Conservation (phyloP, 2,113 vertebrate species). For the Arvicanthis niloticus region DNA sequence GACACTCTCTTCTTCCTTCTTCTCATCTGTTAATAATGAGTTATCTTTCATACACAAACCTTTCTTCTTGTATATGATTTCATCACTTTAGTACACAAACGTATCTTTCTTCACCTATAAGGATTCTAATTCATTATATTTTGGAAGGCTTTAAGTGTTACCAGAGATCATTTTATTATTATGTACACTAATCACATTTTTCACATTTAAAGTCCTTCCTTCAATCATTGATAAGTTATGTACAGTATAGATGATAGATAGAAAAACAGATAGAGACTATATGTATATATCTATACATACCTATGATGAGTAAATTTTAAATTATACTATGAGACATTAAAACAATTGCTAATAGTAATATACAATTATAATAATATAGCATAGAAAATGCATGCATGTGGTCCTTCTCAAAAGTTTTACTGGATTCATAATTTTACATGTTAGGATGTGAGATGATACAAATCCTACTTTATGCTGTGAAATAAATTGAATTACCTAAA, state of each 20-base stretch:
- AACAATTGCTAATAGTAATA: background rate
- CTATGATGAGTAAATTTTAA: background rate
- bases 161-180: background rate
- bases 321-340: background rate
- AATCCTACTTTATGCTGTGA: background rate
- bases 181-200: background rate
- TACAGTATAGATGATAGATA: background rate
- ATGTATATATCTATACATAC: background rate
- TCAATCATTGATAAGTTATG: background rate
- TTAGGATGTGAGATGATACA: background rate
- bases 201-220: background rate
- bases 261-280: background rate
- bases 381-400: too few species aligned
- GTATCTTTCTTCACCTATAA: background rate
- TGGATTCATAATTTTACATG: background rate
- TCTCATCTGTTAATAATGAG: background rate
- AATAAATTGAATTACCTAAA: background rate
- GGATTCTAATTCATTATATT: background rate
- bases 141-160: background rate
- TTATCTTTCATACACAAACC: background rate
- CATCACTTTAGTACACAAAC: background rate
- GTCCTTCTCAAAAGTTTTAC: background rate
- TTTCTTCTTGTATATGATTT: background rate
- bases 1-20: background rate
- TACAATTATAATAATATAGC: background rate